These are phyloP conservation scores for Minunthozetes semirufus DNA, from an alignment of 2,888 invertebrate species.

Conservation along the genomic window DNA sequence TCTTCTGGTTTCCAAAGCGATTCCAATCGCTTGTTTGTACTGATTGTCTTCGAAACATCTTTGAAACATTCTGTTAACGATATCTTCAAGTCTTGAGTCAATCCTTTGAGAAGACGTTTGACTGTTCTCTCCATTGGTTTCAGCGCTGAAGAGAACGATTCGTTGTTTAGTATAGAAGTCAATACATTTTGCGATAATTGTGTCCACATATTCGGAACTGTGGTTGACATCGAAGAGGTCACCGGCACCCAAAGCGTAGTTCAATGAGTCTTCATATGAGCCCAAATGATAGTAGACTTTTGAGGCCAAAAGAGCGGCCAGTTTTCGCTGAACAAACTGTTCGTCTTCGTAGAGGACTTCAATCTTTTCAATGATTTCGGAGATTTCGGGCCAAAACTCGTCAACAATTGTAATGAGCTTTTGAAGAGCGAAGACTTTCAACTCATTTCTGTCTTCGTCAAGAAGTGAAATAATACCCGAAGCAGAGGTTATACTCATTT, in stretches of 20 bases:
- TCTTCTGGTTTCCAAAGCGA: conserved; percentile 89
- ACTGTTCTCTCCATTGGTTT: conserved; percentile 41
- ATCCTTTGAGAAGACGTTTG: conserved; percentile 55
- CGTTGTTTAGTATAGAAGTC: conserved; percentile 90
- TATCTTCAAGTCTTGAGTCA: conserved; percentile 64
- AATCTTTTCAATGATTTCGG: conserved; percentile 93
- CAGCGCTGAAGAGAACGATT: conserved; percentile 49
- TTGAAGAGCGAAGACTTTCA: conserved; percentile 85
- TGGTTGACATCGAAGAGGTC: conserved; percentile 90
- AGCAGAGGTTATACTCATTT: conserved; percentile 35
- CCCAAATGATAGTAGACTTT: conserved; percentile 55
- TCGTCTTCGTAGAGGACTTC: conserved; percentile 94
- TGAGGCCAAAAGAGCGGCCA: conserved; percentile 94
- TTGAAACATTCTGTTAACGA: conserved; percentile 96
- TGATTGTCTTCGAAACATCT: conserved; percentile 90
- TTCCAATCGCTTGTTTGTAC: conserved; percentile 87
- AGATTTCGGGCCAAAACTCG: conserved; percentile 98
- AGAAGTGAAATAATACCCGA: conserved; percentile 83
- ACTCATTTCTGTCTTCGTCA: conserved; percentile 85
- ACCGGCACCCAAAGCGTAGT: conserved; percentile 94
- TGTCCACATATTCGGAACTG: conserved; percentile 90
- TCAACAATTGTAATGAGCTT: conserved; percentile 90
- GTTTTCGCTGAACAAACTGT: conserved; percentile 71
- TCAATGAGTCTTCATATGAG: conserved; percentile 65
- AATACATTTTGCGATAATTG: conserved; percentile 93